A percentile compares a stretch with the other conserved stretches of the same genome.
These are phyloP conservation scores for Polyodon spathula DNA, from an alignment of 2,113 vertebrate genomes.

Conservation along the genomic window DNA sequence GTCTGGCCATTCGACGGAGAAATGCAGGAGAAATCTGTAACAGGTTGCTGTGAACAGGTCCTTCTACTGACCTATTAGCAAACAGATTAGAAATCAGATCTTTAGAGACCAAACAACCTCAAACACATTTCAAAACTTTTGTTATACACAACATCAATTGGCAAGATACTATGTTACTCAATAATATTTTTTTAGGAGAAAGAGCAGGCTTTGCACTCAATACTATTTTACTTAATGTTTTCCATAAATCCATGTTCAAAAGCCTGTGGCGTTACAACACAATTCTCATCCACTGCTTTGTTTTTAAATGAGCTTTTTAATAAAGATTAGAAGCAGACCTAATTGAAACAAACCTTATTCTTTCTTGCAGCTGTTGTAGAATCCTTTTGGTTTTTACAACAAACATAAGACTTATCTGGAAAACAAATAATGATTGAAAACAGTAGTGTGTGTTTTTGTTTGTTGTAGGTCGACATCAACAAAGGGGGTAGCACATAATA, in stretches of 20 bases:
- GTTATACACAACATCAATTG: no score
- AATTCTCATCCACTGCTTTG: background rate
- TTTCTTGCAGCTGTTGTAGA: conserved; percentile 44
- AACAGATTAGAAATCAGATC: conserved; percentile 14
- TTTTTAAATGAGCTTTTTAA: background rate
- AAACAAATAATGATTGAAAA: conserved; percentile 23
- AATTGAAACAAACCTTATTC: conserved; percentile 66
- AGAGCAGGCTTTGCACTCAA: no score
- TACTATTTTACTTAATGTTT: no score
- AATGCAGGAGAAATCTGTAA: conserved; percentile 35
- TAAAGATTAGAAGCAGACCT: background rate
- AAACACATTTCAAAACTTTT: no score
- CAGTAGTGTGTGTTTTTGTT: background rate
- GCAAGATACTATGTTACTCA: no score
- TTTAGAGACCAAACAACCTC: no score
- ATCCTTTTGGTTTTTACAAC: conserved; percentile 36
- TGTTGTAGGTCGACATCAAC: no score
- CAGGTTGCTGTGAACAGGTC: conserved; percentile 41
- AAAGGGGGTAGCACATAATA: no score
- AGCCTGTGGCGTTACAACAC: no score
- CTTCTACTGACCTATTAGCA: conserved; percentile 52
- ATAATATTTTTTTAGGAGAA: no score
- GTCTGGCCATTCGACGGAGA: conserved; percentile 33
- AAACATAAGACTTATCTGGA: conserved; percentile 56
- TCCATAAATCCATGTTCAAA: no score